Conservation (phyloP, 2,888 invertebrate genomes). For the Stictocephala bisonia region DNA sequence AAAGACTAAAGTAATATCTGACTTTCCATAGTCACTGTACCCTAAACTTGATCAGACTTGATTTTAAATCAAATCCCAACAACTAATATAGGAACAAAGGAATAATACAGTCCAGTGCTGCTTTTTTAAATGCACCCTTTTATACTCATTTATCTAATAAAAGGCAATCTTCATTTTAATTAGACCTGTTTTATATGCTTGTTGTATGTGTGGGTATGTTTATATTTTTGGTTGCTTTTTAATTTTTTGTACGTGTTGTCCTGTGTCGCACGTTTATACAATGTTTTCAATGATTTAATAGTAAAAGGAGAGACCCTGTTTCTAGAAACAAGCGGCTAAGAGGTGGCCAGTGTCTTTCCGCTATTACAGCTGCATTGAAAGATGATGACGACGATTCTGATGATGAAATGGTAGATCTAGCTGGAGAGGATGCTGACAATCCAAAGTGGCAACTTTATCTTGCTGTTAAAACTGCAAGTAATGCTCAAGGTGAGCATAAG, state of each 20-base stretch:
- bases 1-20: too few species aligned
- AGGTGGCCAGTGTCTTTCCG: conserved; percentile 69
- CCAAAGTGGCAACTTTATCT: conserved; percentile 94
- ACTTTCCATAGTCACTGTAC: too few species aligned
- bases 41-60: too few species aligned
- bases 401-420: conserved; percentile 68
- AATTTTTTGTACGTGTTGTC: conserved; percentile 29
- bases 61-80: too few species aligned
- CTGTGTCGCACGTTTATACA: conserved; percentile 17
- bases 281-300: conserved; percentile 9
- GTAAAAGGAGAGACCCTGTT: conserved; percentile 36
- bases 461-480: conserved; percentile 76
- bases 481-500: conserved; percentile 62
- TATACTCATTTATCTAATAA: too few species aligned
- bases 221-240: conserved; percentile 23
- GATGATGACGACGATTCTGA: conserved; percentile 74
- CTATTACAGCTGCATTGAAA: conserved; percentile 71
- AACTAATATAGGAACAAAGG: too few species aligned
- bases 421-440: conserved; percentile 74
- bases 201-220: conserved; percentile 14
- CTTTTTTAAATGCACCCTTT: too few species aligned
- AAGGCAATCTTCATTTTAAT: too few species aligned
- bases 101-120: too few species aligned
- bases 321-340: conserved; percentile 64
- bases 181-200: too few species aligned